Base-by-base conservation (phyloP, 1,140 invertebrate genomes). In the Babylonia areolata region DNA sequence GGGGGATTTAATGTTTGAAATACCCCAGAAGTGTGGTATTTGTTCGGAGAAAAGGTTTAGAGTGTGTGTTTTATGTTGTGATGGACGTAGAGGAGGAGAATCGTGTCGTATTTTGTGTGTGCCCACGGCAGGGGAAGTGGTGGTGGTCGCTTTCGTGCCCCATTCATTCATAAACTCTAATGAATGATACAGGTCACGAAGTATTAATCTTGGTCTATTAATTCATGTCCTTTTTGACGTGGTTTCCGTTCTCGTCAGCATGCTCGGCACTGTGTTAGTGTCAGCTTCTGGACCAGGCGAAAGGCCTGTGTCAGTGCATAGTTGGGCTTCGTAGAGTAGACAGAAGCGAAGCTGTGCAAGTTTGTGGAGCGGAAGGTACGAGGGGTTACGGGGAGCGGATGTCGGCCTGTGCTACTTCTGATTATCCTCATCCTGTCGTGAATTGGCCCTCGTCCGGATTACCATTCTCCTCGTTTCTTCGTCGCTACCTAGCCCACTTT, bases 141-240 rank as follows among this genome's bases (percentile, higher is more conserved):
- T 64, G 15, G 46, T 39, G 17, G 69, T 64, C 58, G 58, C 20
- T n/a, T 51, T 17, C 12, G 40, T 28, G 64, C 64, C 64, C 37
- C 69, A 46, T 84, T 82, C 81, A 82, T 82, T 84, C 82, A 84
- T 84, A 84, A 84, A 84, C 64, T 84, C 82, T 84, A 84, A 84
- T 84, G 82, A 84, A 84, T 84, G 82, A 84, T 84, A 84, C 73
- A 84, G 82, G 82, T 84, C 82, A 75, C 82, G 82, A n/a, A 40
- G 82, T 73, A 69, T 73, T 83, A 64, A 84, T 84, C 82, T 75
- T 15, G 40, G 28, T 40, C 69, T 35, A 17, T 39, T 71, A 64
- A 84, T 84, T 84, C 64, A 84, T 58, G 82, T 40, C 40, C 35
- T 9, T 31, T 73, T 73, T 73, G 71, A 73, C 71, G 31, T 73